A percentile compares a stretch with the other conserved stretches of the same genome.
phyloP scores from a whole-genome alignment of 1,140 invertebrate genomes.

The Nasonia giraulti region DNA sequence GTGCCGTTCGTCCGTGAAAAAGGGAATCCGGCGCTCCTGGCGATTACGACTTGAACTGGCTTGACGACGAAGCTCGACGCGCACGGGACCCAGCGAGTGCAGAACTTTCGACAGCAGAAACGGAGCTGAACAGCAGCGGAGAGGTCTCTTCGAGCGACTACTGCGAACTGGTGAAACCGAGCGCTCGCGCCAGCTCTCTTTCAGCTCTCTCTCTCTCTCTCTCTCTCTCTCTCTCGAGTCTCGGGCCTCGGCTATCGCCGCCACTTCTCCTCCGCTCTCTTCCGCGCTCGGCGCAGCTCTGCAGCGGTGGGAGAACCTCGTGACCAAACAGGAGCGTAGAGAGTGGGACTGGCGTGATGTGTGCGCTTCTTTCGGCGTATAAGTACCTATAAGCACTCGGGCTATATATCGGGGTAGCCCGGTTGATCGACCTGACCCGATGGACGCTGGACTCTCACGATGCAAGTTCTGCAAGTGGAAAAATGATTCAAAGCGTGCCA shows the following conservation, averaged over 20 bases:
- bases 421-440: no score
- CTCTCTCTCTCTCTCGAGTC: no score
- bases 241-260: background rate
- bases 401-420: no score
- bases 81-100: background rate
- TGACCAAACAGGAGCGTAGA: background rate
- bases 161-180: conserved; percentile 29
- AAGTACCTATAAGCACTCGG: no score
- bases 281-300: background rate
- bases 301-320: background rate
- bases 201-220: background rate
- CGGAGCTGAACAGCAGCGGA: background rate
- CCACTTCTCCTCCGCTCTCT: background rate
- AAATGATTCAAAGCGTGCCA: no score
- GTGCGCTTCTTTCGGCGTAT: background rate
- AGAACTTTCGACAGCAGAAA: background rate
- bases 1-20: background rate
- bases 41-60: no score
- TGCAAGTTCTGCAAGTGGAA: no score
- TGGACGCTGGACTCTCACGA: no score
- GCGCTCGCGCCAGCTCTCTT: conserved; percentile 29
- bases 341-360: background rate
- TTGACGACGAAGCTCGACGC: background rate
- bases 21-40: background rate
- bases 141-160: conserved; percentile 9